phyloP scores from a whole-genome alignment of 2,888 invertebrate genomes.

The Colletes collaris region DNA sequence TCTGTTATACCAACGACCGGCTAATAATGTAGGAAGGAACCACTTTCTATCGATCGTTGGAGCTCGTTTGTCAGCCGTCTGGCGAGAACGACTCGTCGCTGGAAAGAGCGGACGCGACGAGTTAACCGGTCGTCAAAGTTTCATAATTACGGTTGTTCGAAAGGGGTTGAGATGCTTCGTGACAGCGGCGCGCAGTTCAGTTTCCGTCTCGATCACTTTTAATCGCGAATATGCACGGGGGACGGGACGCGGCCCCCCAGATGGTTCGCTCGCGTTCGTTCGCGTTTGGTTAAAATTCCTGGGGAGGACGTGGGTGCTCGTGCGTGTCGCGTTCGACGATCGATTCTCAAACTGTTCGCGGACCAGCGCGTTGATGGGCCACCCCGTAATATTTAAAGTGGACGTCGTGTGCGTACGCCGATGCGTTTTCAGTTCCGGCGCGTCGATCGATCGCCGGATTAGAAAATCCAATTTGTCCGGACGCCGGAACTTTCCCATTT shows the following conservation, averaged over 20 bases:
- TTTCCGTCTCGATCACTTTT: slow-evolving; percentile 10
- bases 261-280: not conserved
- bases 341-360: slow-evolving; percentile 22
- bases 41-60: slow-evolving; percentile 3
- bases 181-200: not conserved
- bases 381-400: slow-evolving; percentile 26
- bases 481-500: not conserved
- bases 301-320: not conserved
- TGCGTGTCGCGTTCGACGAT: slow-evolving; percentile 21
- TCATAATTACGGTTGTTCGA: slow-evolving; percentile 15
- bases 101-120: slow-evolving; percentile 4
- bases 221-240: not conserved
- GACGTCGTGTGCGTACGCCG: slow-evolving; percentile 7
- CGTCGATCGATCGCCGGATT: slow-evolving; percentile 34
- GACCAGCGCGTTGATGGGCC: slow-evolving; percentile 8
- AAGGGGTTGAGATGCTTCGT: slow-evolving; percentile 11
- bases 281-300: not conserved
- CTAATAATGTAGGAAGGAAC: slow-evolving; percentile 2
- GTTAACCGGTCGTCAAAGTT: slow-evolving; percentile 20
- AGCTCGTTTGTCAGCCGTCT: too few relatives aligned
- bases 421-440: not conserved
- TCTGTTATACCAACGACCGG: too few relatives aligned
- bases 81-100: too few relatives aligned
- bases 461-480: slow-evolving; percentile 32
- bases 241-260: not conserved